These are phyloP conservation scores for Siniperca scherzeri DNA, from an alignment of 2,797 vertebrate species.

Conservation along the genomic window DNA sequence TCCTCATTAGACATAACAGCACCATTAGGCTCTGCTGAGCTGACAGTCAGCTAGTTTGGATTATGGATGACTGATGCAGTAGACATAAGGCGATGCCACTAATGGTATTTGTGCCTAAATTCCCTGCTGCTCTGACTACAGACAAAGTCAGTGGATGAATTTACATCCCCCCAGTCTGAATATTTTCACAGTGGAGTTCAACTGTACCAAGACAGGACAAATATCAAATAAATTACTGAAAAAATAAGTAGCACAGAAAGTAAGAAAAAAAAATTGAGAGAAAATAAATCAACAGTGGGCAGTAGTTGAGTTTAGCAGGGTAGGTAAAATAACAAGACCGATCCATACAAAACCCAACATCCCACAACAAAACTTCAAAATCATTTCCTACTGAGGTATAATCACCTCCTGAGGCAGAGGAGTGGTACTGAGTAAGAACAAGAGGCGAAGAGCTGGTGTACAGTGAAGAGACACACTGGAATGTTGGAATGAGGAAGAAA, in stretches of 20 bases:
- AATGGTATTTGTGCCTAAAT: conserved; percentile 45
- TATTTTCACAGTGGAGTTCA: conserved; percentile 11
- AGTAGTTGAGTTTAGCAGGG: conserved; percentile 13
- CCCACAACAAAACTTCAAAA: conserved; percentile 23
- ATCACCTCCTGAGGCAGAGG: conserved; percentile 54
- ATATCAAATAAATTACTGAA: conserved; percentile 14
- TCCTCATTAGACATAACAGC: conserved; percentile 64
- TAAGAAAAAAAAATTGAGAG: conserved; percentile 2
- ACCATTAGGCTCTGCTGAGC: conserved; percentile 42
- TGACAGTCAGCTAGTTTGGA: conserved; percentile 54
- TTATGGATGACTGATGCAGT: conserved; percentile 44
- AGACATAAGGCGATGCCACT: conserved; percentile 14
- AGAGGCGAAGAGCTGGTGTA: conserved; percentile 1
- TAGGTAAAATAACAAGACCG: conserved; percentile 6
- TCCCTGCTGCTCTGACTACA: conserved; percentile 40
- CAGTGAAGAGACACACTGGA: background rate
- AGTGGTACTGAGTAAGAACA: conserved; percentile 4
- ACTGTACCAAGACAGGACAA: background rate
- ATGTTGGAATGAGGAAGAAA: background rate
- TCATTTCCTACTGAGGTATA: conserved; percentile 37
- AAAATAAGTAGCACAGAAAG: background rate
- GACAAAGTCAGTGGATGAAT: conserved; percentile 22
- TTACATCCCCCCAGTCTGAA: background rate
- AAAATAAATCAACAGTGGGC: background rate
- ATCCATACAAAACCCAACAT: conserved; percentile 32